These are phyloP conservation scores for Sesamia inferens DNA, from an alignment of 2,888 invertebrate genomes.

Conservation along the genomic window DNA sequence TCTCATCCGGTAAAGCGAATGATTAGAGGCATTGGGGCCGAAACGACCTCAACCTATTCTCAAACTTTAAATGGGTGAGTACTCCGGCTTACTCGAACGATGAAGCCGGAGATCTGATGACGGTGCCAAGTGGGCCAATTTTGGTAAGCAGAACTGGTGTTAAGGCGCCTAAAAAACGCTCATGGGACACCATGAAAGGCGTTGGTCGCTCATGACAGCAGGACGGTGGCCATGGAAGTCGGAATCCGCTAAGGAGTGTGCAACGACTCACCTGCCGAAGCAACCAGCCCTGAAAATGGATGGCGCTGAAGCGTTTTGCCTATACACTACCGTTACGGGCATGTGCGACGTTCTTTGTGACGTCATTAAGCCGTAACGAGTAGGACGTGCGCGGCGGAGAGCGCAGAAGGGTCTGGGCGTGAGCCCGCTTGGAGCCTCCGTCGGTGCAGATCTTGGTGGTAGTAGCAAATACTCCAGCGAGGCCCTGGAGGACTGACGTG, in stretches of 20 bases:
- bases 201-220: too few relatives aligned
- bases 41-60: constrained; percentile 83
- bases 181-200: constrained; percentile 76
- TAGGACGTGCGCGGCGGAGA: constrained; percentile 86
- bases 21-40: constrained; percentile 93
- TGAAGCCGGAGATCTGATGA: constrained; percentile 82
- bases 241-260: too few relatives aligned
- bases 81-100: constrained; percentile 90
- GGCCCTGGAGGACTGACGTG: constrained; percentile 87
- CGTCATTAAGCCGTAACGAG: constrained; percentile 90
- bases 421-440: constrained; percentile 87
- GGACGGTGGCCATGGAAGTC: too few relatives aligned
- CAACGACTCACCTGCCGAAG: too few relatives aligned
- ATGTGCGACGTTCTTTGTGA: not conserved
- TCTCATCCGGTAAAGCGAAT: constrained; percentile 83
- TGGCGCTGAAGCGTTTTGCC: too few relatives aligned
- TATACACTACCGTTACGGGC: too few relatives aligned
- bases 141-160: constrained; percentile 94
- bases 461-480: constrained; percentile 90
- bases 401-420: constrained; percentile 91
- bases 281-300: too few relatives aligned
- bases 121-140: too few relatives aligned
- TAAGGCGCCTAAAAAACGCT: constrained; percentile 92
- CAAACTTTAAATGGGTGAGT: constrained; percentile 93
- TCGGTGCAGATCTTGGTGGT: constrained; percentile 92